Base-by-base conservation (phyloP, 2,113 vertebrate species). In the Oxygymnocypris stewartii region DNA sequence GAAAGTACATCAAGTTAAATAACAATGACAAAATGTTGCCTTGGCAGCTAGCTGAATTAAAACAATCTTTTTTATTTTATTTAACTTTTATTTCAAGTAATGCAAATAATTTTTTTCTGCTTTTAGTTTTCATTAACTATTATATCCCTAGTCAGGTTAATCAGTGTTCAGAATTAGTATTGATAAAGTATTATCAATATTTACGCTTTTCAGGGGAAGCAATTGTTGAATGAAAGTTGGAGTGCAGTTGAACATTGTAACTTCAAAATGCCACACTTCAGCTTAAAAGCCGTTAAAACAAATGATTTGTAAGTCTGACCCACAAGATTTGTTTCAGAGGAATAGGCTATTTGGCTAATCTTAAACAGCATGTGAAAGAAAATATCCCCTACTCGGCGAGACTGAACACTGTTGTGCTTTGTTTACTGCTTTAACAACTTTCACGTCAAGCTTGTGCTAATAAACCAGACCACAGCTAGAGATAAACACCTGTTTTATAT, bases 401-500 rank as follows among this genome's bases (percentile, higher is more conserved):
- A 47, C 7, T 51, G 51, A 57, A 54, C 28, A n/a, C 78, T 28
- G 86, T 74, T 71, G 79, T 86, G 23, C 31, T 37, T 84, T 67
- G 69, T 76, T 85, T 86, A 89, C 77, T 86, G 83, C 87, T 86
- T 84, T 84, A 1, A 9, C 79, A 44, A 78, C 75, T 65, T 88
- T 74, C 28, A 77, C 74, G 78, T 59, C 23, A 28, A 59, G 1
- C 51, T 79, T 79, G 31, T 40, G 25, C 13, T 31, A 79, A 63
- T 44, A 37, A 81, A 4, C 78, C 12, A 44, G 28, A 31, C 7
- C n/a, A 65, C 28, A 13, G 44, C 35, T 77, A 82, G 20, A 88
- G 73, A 89, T 89, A 88, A 92, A 84, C 89, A 89, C 88, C 87
- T 90, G 88, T 75, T 87, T 31, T 25, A 80, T 44, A 2, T 80